These are phyloP conservation scores for Drosophila subsilvestris DNA, from an alignment of 2,888 invertebrate genomes.

Conservation along the genomic window DNA sequence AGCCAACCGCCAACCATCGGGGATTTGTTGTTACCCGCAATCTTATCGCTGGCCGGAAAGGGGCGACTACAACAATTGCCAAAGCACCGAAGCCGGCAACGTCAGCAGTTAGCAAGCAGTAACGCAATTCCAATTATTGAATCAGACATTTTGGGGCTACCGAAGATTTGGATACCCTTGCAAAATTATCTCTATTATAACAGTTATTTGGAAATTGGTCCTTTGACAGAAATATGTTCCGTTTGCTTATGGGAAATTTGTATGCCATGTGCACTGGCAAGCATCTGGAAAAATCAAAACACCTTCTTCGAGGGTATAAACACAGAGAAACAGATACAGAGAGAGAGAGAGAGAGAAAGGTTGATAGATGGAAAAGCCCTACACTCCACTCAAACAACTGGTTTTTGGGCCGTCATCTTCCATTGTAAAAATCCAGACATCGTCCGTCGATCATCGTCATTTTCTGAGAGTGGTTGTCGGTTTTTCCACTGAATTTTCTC, in stretches of 20 bases:
- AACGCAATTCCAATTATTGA: constrained; percentile 50
- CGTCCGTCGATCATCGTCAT: constrained; percentile 53
- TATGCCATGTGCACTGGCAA: constrained; percentile 10
- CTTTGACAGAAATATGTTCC: too few relatives aligned
- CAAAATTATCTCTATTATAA: constrained; percentile 26
- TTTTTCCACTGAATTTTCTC: constrained; percentile 69
- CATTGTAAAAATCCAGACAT: constrained; percentile 55
- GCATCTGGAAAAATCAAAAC: constrained; percentile 1
- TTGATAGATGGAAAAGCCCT: constrained; percentile 31
- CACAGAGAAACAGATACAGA: background rate
- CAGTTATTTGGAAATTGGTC: background rate
- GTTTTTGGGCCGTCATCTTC: constrained; percentile 25
- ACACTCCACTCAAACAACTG: constrained; percentile 31
- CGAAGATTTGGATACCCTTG: constrained; percentile 38
- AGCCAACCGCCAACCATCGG: constrained; percentile 5
- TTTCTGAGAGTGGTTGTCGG: constrained; percentile 25
- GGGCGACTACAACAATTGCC: constrained; percentile 47
- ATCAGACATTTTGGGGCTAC: constrained; percentile 42
- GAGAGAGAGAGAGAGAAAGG: background rate
- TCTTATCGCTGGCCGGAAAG: constrained; percentile 70
- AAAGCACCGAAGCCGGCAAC: constrained; percentile 49
- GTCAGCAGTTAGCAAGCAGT: constrained; percentile 32
- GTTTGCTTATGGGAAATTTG: background rate
- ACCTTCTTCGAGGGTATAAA: background rate
- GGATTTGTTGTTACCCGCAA: constrained; percentile 37